These are phyloP conservation scores for Lepetodrilus schrolli DNA, from an alignment of 2,888 invertebrate genomes.

Conservation along the genomic window DNA sequence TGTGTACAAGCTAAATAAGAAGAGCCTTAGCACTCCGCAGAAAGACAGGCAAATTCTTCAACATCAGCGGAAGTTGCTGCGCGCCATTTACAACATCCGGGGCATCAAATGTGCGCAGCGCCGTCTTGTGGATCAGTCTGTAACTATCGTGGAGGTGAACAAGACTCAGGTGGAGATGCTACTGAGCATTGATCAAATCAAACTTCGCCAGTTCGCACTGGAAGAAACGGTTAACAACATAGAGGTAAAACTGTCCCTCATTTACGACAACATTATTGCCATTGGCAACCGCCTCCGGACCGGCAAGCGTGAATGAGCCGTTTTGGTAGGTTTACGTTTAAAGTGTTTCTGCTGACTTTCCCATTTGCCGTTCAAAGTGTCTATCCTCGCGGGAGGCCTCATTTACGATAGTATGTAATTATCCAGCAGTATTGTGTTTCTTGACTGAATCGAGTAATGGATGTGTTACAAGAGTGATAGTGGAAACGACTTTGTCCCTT, in stretches of 20 bases:
- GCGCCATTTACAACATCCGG: conserved; percentile 71
- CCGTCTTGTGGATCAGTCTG: conserved; percentile 61
- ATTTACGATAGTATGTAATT: no score
- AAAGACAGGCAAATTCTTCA: conserved; percentile 48
- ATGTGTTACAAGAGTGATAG: no score
- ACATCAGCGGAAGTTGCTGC: conserved; percentile 69
- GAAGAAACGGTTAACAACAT: conserved; percentile 50
- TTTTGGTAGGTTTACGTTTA: no score
- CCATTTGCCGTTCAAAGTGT: no score
- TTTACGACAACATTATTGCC: conserved; percentile 36
- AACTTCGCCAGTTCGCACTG: conserved; percentile 47
- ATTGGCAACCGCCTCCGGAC: conserved; percentile 5
- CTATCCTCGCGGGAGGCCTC: no score
- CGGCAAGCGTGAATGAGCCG: neutral
- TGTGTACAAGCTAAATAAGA: conserved; percentile 65
- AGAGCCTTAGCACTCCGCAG: neutral
- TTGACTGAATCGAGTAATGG: no score
- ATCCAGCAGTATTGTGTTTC: no score
- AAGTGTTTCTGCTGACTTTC: no score
- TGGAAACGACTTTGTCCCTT: no score
- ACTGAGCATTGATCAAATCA: conserved; percentile 43
- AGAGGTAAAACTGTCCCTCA: conserved; percentile 28
- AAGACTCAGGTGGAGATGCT: conserved; percentile 57
- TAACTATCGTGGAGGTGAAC: conserved; percentile 66
- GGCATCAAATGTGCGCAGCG: conserved; percentile 73